A percentile compares a stretch with the other conserved stretches of the same genome.
phyloP scores from a whole-genome alignment of 2,113 vertebrate species.

The Raphicerus campestris region DNA sequence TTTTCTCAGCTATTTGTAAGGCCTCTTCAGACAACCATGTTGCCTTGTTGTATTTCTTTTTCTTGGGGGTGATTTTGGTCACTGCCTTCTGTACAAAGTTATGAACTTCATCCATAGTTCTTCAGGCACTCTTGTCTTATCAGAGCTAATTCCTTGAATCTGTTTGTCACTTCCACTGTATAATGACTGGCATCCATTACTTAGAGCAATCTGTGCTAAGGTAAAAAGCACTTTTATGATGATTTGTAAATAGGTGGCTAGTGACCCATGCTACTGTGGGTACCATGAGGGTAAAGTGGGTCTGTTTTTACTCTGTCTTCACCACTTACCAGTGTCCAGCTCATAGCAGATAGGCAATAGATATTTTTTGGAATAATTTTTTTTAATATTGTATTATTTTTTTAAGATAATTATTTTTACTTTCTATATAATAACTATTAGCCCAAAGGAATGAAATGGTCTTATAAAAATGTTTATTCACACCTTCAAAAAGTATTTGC shows the following conservation, averaged over 20 bases:
- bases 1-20: not conserved
- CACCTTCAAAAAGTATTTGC: not conserved
- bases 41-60: not conserved
- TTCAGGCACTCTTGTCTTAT: not conserved
- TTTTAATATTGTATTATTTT: not conserved
- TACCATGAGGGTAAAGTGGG: not conserved
- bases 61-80: not conserved
- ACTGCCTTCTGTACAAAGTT: not conserved
- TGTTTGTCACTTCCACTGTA: not conserved
- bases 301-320: not conserved
- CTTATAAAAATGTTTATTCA: constrained; percentile 6
- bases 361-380: not conserved
- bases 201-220: not conserved
- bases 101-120: not conserved
- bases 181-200: not conserved
- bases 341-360: not conserved
- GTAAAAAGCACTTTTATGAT: not conserved
- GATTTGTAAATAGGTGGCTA: not conserved
- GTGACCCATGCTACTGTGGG: not conserved
- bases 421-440: constrained; percentile 10
- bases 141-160: not conserved
- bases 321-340: not conserved
- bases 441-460: constrained; percentile 24
- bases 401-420: not conserved
- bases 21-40: not conserved